Conservation (phyloP, 1,140 invertebrate species). For the Galendromus occidentalis region DNA sequence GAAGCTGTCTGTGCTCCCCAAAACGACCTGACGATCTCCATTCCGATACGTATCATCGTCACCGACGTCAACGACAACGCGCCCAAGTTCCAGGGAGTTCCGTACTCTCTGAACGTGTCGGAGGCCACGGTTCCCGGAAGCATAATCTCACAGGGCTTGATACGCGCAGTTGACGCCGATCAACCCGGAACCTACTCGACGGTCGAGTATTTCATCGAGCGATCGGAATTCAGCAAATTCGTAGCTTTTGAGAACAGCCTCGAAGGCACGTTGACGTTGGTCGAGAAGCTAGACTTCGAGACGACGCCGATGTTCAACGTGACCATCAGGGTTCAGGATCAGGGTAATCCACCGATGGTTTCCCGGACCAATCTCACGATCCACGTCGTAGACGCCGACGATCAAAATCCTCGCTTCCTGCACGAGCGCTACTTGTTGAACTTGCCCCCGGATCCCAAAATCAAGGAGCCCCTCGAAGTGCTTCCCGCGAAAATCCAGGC, state of each 20-base stretch:
- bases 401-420: constrained; percentile 64
- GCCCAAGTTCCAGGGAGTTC: constrained; percentile 38
- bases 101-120: constrained; percentile 56
- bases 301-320: constrained; percentile 55
- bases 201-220: constrained; percentile 56
- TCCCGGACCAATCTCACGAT: constrained; percentile 52
- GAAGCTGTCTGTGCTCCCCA: constrained; percentile 20
- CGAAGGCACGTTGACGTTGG: constrained; percentile 60
- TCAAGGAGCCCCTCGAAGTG: constrained; percentile 40
- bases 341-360: constrained; percentile 51
- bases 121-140: constrained; percentile 62
- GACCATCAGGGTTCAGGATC: constrained; percentile 49
- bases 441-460: constrained; percentile 39
- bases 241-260: constrained; percentile 60
- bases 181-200: constrained; percentile 71
- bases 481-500: constrained; percentile 43
- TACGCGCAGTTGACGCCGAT: constrained; percentile 57
- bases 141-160: constrained; percentile 45
- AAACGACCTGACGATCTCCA: constrained; percentile 51
- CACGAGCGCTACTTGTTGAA: constrained; percentile 51
- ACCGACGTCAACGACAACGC: constrained; percentile 80
- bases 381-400: constrained; percentile 67
- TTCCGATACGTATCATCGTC: constrained; percentile 72
- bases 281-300: constrained; percentile 63
- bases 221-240: constrained; percentile 44